Percentiles rank a stretch among this genome's conserved stretches.
phyloP scores from a whole-genome alignment of 2,113 vertebrate species.

The Mesocricetus auratus region DNA sequence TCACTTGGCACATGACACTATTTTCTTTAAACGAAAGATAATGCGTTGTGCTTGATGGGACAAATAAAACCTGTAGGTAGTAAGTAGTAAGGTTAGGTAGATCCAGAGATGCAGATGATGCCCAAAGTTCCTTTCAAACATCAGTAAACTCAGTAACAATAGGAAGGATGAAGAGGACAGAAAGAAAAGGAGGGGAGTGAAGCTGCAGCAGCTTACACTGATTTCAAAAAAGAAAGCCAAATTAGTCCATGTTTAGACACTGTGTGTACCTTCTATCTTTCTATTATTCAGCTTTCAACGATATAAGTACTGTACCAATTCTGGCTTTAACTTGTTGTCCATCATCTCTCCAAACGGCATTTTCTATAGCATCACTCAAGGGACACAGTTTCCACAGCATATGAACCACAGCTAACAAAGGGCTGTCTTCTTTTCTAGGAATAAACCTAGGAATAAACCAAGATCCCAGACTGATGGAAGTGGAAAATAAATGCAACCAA shows the following conservation, averaged over 20 bases:
- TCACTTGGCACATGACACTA: neutral
- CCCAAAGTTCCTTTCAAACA: neutral
- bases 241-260: neutral
- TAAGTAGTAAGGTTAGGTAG: neutral
- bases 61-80: neutral
- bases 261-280: neutral
- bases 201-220: neutral
- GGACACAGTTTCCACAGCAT: neutral
- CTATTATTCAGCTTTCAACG: neutral
- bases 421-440: constrained; percentile 2
- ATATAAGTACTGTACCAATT: neutral
- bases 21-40: neutral
- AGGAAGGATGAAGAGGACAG: neutral
- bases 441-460: constrained; percentile 35
- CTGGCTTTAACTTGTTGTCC: neutral
- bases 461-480: neutral
- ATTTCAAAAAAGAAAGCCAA: neutral
- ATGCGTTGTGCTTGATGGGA: neutral
- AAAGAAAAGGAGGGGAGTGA: too few species aligned
- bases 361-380: neutral
- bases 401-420: neutral
- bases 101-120: neutral
- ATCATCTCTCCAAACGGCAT: neutral
- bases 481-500: neutral
- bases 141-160: neutral